Conservation (phyloP, 2,113 vertebrate species). For the Cyprinodon brontotheroides region DNA sequence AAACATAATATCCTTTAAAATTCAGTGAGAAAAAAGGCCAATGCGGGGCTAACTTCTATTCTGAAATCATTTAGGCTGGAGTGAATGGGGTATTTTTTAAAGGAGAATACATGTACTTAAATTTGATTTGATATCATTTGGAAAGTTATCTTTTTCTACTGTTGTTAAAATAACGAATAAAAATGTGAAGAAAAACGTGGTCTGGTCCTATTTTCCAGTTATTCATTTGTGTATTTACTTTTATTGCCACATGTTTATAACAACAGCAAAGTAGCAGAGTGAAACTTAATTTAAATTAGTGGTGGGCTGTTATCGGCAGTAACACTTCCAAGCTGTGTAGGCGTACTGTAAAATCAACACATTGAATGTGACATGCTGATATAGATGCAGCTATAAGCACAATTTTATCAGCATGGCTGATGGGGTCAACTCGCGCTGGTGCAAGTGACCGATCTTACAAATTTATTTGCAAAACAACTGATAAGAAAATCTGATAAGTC, state of each 20-base stretch:
- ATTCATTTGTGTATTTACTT: background rate
- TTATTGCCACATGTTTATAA: background rate
- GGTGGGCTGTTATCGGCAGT: too few species aligned
- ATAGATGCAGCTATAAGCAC: constrained; percentile 33
- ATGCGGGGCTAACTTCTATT: background rate
- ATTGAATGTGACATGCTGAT: constrained; percentile 61
- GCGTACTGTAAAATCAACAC: constrained; percentile 36
- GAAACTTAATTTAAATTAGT: background rate
- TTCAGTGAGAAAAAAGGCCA: too few species aligned
- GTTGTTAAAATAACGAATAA: background rate
- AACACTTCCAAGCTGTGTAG: too few species aligned
- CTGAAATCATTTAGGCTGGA: background rate
- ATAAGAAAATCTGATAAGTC: background rate
- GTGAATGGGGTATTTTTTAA: background rate
- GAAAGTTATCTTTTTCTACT: background rate
- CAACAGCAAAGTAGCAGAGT: background rate
- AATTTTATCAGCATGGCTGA: too few species aligned
- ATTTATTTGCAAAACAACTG: too few species aligned
- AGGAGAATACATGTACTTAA: background rate
- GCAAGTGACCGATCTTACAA: too few species aligned
- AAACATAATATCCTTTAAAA: too few species aligned
- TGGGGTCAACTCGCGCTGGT: too few species aligned
- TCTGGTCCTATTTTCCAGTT: background rate
- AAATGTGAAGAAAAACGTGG: background rate
- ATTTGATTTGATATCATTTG: background rate